These are phyloP conservation scores for Ornithoptera alexandrae DNA, from an alignment of 2,888 invertebrate genomes.

Conservation along the genomic window DNA sequence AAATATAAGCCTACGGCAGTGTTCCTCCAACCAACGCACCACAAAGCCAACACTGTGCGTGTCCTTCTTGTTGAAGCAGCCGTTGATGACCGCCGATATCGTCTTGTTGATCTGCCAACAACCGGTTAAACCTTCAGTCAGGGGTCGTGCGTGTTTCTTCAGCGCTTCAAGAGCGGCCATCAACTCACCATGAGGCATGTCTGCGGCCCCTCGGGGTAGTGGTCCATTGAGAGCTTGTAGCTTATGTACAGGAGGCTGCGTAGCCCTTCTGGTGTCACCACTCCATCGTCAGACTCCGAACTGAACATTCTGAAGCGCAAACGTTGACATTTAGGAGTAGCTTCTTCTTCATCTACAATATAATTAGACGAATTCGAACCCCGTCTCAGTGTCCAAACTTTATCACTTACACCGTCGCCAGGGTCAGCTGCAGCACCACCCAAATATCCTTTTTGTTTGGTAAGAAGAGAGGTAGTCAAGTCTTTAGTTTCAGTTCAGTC, in stretches of 20 bases:
- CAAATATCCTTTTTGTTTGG: too few relatives aligned
- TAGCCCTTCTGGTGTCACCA: constrained; percentile 83
- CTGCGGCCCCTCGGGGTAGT: constrained; percentile 84
- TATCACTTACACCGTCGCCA: too few relatives aligned
- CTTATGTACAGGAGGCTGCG: constrained; percentile 84
- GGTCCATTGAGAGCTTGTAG: constrained; percentile 90
- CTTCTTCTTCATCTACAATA: background rate
- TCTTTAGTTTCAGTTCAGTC: background rate
- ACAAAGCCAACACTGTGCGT: constrained; percentile 87
- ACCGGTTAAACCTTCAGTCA: constrained; percentile 11
- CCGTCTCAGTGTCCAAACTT: too few relatives aligned
- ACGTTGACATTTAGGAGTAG: background rate
- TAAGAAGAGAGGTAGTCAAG: background rate
- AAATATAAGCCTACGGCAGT: constrained; percentile 87
- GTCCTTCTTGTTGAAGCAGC: constrained; percentile 90
- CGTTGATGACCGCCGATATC: constrained; percentile 85
- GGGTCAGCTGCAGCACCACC: too few relatives aligned
- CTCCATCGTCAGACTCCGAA: constrained; percentile 74
- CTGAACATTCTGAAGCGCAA: constrained; percentile 74
- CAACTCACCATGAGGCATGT: constrained; percentile 78
- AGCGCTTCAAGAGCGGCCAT: background rate
- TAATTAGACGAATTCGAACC: too few relatives aligned
- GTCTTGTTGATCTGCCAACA: constrained; percentile 82
- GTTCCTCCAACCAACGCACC: constrained; percentile 89
- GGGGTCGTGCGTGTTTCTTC: constrained; percentile 15